Evolutionary conservation across 2,797 vertebrate species (phyloP).

Genomic region (Prunella strophiata): DNA sequence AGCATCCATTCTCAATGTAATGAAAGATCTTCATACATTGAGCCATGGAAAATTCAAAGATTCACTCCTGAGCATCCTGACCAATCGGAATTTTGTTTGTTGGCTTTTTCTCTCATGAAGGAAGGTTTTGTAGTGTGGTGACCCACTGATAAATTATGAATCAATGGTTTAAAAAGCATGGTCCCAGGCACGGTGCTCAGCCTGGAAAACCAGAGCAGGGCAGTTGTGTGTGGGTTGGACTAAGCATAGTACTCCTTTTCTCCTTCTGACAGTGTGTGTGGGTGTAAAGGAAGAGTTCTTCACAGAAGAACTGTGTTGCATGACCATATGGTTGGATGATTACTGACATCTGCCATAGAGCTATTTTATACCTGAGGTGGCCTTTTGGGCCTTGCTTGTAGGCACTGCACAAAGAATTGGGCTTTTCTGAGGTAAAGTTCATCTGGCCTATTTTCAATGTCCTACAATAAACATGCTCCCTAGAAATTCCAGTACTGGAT

Average conservation of each 20-base stretch:
- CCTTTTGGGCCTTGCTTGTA: neutral
- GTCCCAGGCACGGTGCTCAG: neutral
- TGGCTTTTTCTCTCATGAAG: neutral
- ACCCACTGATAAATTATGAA: neutral
- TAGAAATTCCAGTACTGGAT: neutral
- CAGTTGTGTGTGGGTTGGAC: neutral
- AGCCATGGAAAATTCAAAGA: neutral
- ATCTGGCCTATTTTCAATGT: neutral
- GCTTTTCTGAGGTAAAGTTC: neutral
- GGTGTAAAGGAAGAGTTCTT: neutral
- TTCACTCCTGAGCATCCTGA: neutral
- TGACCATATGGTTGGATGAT: neutral
- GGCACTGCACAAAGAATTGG: neutral
- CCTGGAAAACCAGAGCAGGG: neutral
- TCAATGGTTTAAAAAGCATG: accelerated
- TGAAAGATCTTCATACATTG: neutral
- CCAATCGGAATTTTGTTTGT: neutral
- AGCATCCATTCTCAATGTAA: neutral
- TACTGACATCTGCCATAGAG: neutral
- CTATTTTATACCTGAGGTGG: neutral
- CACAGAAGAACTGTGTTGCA: neutral
- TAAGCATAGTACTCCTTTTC: neutral
- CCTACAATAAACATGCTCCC: neutral
- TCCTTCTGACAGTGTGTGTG: accelerated
- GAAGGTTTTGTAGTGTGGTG: neutral